A percentile compares a stretch with the other conserved stretches of the same genome.
These are phyloP conservation scores for Takifugu ocellatus DNA, from an alignment of 2,797 vertebrate genomes.

Conservation along the genomic window DNA sequence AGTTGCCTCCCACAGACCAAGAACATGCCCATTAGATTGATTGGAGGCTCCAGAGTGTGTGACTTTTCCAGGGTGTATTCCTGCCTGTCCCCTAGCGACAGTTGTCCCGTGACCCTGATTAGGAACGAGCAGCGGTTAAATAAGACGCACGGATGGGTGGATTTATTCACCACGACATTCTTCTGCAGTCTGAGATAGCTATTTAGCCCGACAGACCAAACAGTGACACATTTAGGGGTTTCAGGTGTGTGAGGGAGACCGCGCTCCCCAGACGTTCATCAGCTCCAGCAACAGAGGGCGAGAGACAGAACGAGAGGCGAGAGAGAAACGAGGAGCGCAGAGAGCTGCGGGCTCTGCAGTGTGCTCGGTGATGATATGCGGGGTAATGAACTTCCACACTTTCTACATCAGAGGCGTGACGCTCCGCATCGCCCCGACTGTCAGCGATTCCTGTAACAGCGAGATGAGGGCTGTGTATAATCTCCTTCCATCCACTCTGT, in stretches of 20 bases:
- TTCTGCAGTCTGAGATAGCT: slow-evolving; percentile 22
- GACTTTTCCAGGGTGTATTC: too few relatives aligned
- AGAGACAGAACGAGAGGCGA: slow-evolving; percentile 14
- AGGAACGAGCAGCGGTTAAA: too few relatives aligned
- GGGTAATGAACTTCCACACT: slow-evolving; percentile 69
- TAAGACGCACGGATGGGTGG: too few relatives aligned
- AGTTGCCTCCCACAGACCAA: too few relatives aligned
- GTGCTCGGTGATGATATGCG: slow-evolving; percentile 63
- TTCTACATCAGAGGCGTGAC: slow-evolving; percentile 65
- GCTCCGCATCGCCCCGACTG: slow-evolving; percentile 53
- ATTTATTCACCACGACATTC: slow-evolving; percentile 21
- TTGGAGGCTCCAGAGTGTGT: too few relatives aligned
- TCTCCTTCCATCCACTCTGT: slow-evolving; percentile 64
- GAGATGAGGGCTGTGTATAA: slow-evolving; percentile 60
- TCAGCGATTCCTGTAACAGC: slow-evolving; percentile 57
- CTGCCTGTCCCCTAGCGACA: too few relatives aligned
- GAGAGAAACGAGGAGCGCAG: slow-evolving; percentile 20
- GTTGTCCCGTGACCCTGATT: too few relatives aligned
- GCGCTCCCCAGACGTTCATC: slow-evolving; percentile 45
- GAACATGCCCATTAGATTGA: too few relatives aligned
- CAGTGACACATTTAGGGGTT: slow-evolving; percentile 41
- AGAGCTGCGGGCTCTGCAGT: slow-evolving; percentile 53
- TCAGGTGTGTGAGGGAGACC: slow-evolving; percentile 52
- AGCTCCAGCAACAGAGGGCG: slow-evolving; percentile 29
- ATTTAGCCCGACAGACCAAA: slow-evolving; percentile 35